phyloP scores from a whole-genome alignment of 2,797 vertebrate species.

The Anniella stebbinsi region DNA sequence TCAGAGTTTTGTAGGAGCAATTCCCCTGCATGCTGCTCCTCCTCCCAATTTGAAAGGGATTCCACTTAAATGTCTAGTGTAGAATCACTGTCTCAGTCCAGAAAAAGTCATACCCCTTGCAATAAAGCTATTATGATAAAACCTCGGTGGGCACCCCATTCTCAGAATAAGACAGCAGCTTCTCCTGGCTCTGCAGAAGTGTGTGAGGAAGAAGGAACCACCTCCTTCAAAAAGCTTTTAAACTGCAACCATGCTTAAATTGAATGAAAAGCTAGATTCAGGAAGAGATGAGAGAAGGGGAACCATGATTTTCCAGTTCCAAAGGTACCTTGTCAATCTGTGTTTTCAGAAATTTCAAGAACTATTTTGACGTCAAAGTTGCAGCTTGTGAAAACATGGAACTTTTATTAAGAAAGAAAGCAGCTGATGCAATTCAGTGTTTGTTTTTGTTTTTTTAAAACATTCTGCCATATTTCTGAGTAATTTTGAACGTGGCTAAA shows the following conservation, averaged over 20 bases:
- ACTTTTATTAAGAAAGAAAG: neutral
- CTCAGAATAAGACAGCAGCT: too few relatives aligned
- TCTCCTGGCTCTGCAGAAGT: too few relatives aligned
- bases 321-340: neutral
- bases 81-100: too few relatives aligned
- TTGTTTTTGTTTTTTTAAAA: neutral
- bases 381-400: neutral
- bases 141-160: too few relatives aligned
- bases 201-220: too few relatives aligned
- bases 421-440: neutral
- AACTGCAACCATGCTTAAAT: neutral
- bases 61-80: too few relatives aligned
- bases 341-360: neutral
- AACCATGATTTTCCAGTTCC: neutral
- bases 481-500: neutral
- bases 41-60: too few relatives aligned
- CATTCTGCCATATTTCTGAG: neutral
- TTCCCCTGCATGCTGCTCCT: neutral
- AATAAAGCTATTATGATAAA: too few relatives aligned
- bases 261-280: neutral
- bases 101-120: too few relatives aligned
- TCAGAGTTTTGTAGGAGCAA: neutral
- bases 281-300: neutral
- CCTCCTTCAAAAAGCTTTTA: neutral
- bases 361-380: neutral